Evolutionary conservation across 2,113 vertebrate genomes (phyloP).

Genomic region (Silurus glanis): DNA sequence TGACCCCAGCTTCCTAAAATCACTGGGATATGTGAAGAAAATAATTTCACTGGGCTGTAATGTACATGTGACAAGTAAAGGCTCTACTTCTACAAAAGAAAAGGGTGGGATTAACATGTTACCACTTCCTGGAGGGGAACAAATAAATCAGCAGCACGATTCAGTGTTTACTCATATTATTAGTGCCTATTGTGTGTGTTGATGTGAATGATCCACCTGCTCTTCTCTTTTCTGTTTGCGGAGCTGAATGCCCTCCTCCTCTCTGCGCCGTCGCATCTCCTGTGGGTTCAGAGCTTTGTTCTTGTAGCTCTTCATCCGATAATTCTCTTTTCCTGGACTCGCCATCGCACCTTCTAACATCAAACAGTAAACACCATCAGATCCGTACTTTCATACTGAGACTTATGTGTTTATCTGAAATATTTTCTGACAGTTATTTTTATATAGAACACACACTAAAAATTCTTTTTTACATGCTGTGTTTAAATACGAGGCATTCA

Average conservation of each 20-base stretch:
- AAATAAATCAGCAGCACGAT: background rate
- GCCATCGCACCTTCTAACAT: constrained; percentile 78
- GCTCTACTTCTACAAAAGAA: background rate
- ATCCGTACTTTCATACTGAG: background rate
- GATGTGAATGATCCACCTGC: constrained; percentile 71
- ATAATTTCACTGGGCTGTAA: too few relatives aligned
- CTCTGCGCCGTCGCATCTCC: constrained; percentile 89
- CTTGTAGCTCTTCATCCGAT: constrained; percentile 92
- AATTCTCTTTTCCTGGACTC: constrained; percentile 84
- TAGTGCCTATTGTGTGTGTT: background rate
- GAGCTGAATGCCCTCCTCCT: constrained; percentile 91
- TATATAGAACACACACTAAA: too few relatives aligned
- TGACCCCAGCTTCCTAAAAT: too few relatives aligned
- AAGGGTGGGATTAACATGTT: background rate
- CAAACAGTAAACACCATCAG: background rate
- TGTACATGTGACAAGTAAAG: too few relatives aligned
- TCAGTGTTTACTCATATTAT: background rate
- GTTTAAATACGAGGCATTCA: too few relatives aligned
- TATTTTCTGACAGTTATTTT: background rate
- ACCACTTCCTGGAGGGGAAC: background rate
- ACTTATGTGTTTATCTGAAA: background rate
- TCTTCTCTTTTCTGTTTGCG: constrained; percentile 93
- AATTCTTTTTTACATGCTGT: too few relatives aligned
- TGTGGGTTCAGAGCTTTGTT: constrained; percentile 92
- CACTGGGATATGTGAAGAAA: too few relatives aligned